Percentiles rank a stretch among this genome's conserved stretches.
Evolutionary conservation across 2,797 vertebrate genomes (phyloP).

Genomic region (Tarsius wallacei): DNA sequence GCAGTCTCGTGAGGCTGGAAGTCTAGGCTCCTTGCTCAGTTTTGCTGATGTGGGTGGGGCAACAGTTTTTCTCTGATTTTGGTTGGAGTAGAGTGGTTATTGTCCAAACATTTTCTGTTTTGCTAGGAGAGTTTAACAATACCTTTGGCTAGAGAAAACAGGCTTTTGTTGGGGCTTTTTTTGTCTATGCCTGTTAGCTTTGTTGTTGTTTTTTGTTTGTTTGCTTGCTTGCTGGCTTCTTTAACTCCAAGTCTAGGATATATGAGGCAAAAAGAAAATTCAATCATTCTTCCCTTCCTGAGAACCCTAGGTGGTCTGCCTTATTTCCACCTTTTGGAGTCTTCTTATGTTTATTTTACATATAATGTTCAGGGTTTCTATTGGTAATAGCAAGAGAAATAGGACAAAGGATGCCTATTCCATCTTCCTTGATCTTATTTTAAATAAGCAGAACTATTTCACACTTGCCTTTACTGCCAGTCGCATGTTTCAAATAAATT

Average conservation of each 20-base stretch:
- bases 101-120: conserved; percentile 44
- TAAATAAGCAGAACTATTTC: conserved; percentile 61
- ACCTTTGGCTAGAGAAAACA: neutral
- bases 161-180: neutral
- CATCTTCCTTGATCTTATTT: conserved; percentile 54
- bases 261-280: neutral
- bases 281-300: neutral
- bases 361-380: neutral
- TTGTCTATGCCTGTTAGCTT: neutral
- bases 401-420: conserved; percentile 14
- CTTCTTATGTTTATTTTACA: conserved; percentile 33
- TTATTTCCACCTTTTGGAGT: conserved; percentile 43
- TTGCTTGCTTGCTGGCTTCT: conserved; percentile 38
- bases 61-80: neutral
- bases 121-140: too few species aligned
- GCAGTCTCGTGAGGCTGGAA: neutral
- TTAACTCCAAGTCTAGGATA: conserved; percentile 13
- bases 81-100: neutral
- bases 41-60: neutral
- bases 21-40: neutral
- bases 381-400: conserved; percentile 30
- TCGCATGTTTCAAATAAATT: conserved; percentile 66
- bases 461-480: neutral
- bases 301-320: neutral
- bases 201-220: too few species aligned